These are phyloP conservation scores for Phrynosoma blainvillii DNA, from an alignment of 2,113 vertebrate genomes.

Conservation along the genomic window DNA sequence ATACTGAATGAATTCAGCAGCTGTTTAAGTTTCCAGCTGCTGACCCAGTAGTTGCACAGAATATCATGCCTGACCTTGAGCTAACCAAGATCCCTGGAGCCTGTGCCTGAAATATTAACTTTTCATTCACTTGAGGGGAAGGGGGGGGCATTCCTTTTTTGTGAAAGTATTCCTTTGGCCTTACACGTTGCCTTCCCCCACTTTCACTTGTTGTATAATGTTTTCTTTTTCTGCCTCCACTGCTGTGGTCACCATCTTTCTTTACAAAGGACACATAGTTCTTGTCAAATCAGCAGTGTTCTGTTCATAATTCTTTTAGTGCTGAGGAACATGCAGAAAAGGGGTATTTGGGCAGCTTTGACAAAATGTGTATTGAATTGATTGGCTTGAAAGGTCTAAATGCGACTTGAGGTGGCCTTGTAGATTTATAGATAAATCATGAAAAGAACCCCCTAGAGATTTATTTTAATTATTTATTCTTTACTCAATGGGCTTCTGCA, in stretches of 20 bases:
- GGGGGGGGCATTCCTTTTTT: not conserved
- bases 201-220: slow-evolving; percentile 6
- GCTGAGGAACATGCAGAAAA: not conserved
- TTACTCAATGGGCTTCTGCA: not conserved
- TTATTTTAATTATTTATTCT: not conserved
- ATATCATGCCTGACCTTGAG: slow-evolving; percentile 31
- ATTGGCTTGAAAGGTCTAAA: slow-evolving; percentile 10
- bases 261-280: slow-evolving; percentile 36
- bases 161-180: slow-evolving; percentile 5
- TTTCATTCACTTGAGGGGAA: slow-evolving; percentile 10
- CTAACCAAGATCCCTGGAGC: slow-evolving; percentile 30
- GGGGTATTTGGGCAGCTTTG: slow-evolving; percentile 16
- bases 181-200: not conserved
- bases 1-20: slow-evolving; percentile 31
- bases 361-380: slow-evolving; percentile 20
- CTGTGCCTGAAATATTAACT: slow-evolving; percentile 35
- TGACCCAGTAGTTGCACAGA: slow-evolving; percentile 29
- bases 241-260: slow-evolving; percentile 30
- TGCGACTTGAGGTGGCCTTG: not conserved
- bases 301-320: slow-evolving; percentile 33
- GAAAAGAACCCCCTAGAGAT: not conserved
- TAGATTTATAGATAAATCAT: slow-evolving; percentile 15
- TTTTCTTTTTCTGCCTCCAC: slow-evolving; percentile 34
- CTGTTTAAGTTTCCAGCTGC: slow-evolving; percentile 38
- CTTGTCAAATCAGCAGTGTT: slow-evolving; percentile 29